Conservation (phyloP, 2,888 invertebrate genomes). For the Microchrysa polita region DNA sequence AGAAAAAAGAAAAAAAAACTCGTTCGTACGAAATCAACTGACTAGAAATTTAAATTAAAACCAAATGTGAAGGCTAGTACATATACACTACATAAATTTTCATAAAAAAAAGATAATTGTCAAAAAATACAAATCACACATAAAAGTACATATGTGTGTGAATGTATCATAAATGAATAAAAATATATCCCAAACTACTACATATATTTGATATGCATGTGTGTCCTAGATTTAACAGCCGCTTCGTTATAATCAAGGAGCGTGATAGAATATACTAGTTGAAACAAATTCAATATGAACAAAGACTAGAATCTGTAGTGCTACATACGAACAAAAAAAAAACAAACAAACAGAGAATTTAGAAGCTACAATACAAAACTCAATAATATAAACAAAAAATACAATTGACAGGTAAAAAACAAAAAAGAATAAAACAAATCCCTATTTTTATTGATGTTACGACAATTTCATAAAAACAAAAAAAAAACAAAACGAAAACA, state of each 20-base stretch:
- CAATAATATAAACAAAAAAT: background rate
- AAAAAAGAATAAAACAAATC: background rate
- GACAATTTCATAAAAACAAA: background rate
- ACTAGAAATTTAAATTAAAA: background rate
- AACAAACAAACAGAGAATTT: no score
- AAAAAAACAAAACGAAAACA: background rate
- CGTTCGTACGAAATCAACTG: background rate
- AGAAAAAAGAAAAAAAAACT: background rate
- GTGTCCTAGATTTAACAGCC: background rate
- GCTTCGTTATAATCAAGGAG: background rate
- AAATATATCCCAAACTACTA: background rate
- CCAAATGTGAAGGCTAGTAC: background rate
- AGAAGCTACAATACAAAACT: no score
- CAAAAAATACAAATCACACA: no score
- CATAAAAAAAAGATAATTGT: background rate
- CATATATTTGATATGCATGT: background rate
- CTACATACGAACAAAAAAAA: background rate
- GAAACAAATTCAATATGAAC: background rate
- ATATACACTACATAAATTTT: background rate
- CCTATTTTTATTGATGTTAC: slow-evolving; percentile 25
- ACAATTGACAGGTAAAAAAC: background rate
- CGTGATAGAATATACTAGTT: background rate
- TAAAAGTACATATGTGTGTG: no score
- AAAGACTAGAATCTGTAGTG: slow-evolving; percentile 19
- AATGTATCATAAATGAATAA: no score